A percentile compares a stretch with the other conserved stretches of the same genome.
phyloP scores from a whole-genome alignment of 2,113 vertebrate species.

The Meriones unguiculatus region DNA sequence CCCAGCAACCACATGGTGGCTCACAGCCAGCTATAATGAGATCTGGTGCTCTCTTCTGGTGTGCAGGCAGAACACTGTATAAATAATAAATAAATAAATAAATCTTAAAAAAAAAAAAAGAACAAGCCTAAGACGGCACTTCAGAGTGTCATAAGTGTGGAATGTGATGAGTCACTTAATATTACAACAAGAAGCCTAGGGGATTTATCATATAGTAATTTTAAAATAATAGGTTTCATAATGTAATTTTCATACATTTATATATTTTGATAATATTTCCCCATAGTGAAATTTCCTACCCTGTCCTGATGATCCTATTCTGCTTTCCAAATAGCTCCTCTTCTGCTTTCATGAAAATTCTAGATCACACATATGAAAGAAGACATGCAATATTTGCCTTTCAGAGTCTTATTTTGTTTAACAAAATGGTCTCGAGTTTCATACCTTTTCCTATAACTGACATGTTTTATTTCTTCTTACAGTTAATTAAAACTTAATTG shows the following conservation, averaged over 20 bases:
- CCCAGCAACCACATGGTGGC: too few relatives aligned
- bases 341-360: neutral
- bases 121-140: neutral
- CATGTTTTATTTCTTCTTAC: neutral
- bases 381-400: neutral
- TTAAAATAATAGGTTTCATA: neutral
- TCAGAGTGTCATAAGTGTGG: neutral
- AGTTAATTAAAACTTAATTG: neutral
- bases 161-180: conserved; percentile 4
- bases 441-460: neutral
- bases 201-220: neutral
- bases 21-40: too few relatives aligned
- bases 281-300: too few relatives aligned
- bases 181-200: conserved; percentile 25
- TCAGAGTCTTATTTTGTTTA: neutral
- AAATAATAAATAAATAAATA: too few relatives aligned
- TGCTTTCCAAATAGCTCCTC: neutral
- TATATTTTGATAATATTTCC: neutral
- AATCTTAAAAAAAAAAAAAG: too few relatives aligned
- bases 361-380: neutral
- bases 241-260: neutral
- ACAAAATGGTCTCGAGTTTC: neutral
- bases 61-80: too few relatives aligned
- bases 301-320: neutral
- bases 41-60: too few relatives aligned